phyloP scores from a whole-genome alignment of 1,140 invertebrate genomes.

The Drosophila biarmipes region DNA sequence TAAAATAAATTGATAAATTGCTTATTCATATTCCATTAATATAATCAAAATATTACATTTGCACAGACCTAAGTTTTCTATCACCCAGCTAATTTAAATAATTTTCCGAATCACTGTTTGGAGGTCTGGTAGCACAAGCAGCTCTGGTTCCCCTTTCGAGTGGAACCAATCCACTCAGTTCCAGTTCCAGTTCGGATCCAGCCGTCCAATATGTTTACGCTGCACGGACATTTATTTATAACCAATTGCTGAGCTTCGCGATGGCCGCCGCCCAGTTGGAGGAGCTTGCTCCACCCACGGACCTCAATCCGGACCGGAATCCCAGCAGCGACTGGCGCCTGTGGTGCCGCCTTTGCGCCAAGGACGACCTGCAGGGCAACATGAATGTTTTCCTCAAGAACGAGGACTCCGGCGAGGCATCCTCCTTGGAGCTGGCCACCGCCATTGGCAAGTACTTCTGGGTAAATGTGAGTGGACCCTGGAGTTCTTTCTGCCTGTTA shows the following conservation, averaged over 20 bases:
- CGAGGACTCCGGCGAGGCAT: slow-evolving; percentile 33
- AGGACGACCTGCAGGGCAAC: slow-evolving; percentile 63
- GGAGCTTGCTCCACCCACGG: neutral
- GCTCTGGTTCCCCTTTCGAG: slow-evolving; percentile 1
- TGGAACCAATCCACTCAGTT: neutral
- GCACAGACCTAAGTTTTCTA: too few species aligned
- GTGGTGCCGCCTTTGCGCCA: slow-evolving; percentile 82
- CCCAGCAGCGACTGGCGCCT: slow-evolving; percentile 48
- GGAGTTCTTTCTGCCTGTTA: neutral
- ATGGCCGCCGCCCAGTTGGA: slow-evolving; percentile 38
- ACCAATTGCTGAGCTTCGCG: slow-evolving; percentile 14
- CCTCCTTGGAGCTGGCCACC: slow-evolving; percentile 47
- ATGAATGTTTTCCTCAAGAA: slow-evolving; percentile 69
- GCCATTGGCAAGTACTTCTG: slow-evolving; percentile 76
- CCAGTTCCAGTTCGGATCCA: slow-evolving; percentile 15
- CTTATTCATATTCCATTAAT: too few species aligned
- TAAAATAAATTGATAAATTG: too few species aligned
- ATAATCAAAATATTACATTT: too few species aligned
- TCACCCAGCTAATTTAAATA: neutral
- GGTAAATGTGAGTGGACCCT: slow-evolving; percentile 61
- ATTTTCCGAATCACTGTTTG: neutral
- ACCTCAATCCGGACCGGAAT: neutral
- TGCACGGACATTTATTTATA: slow-evolving; percentile 36
- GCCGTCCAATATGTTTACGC: slow-evolving; percentile 34
- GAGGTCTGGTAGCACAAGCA: neutral